These are phyloP conservation scores for Cygnus atratus DNA, from an alignment of 2,113 vertebrate genomes.

Conservation along the genomic window DNA sequence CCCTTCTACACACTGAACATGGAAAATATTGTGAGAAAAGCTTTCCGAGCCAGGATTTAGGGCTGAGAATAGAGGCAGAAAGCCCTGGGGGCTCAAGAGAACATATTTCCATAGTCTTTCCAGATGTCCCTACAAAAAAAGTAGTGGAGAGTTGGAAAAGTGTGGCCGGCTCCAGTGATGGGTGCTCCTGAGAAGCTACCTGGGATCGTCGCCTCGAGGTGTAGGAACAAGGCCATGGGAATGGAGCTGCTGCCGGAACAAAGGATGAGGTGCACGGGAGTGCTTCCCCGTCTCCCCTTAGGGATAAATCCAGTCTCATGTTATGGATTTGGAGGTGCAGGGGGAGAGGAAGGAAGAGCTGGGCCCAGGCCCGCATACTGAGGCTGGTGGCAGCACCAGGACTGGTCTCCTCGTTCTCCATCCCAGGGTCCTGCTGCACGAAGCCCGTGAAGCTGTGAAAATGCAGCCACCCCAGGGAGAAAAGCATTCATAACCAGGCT, in stretches of 20 bases:
- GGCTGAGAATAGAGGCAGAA: conserved; percentile 49
- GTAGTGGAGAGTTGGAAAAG: neutral
- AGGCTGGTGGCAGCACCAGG: neutral
- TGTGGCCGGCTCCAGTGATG: neutral
- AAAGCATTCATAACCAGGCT: neutral
- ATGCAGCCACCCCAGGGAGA: neutral
- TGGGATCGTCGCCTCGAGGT: neutral
- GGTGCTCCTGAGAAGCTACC: neutral
- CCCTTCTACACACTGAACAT: neutral
- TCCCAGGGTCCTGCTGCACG: rapidly evolving
- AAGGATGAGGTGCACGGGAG: neutral
- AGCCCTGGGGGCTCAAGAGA: conserved; percentile 5
- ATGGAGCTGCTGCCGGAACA: rapidly evolving
- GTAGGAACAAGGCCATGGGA: neutral
- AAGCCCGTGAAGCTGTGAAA: neutral
- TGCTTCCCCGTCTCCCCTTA: neutral
- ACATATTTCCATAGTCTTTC: neutral
- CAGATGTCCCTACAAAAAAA: conserved; percentile 1
- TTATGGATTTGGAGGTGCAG: neutral
- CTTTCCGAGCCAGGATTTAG: neutral
- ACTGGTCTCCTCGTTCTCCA: neutral
- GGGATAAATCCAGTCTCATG: neutral
- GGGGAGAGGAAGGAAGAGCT: neutral
- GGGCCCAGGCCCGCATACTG: neutral
- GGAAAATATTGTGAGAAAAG: conserved; percentile 25